Evolutionary conservation across 2,113 vertebrate species (phyloP).

Genomic region (Choloepus hoffmanni): DNA sequence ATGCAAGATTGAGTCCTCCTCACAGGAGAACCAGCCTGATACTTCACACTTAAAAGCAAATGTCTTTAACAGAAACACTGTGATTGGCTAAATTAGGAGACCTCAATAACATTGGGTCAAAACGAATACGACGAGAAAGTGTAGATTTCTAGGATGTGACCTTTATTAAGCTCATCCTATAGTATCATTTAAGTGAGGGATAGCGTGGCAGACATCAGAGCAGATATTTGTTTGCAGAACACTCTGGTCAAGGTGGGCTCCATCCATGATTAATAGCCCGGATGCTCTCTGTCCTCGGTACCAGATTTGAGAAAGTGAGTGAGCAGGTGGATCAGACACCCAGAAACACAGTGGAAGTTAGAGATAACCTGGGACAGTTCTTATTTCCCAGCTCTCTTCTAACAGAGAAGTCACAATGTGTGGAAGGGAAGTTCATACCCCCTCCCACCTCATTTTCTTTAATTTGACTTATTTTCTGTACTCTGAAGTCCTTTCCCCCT

Average conservation of each 20-base stretch:
- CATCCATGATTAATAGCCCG: neutral
- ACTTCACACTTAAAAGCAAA: neutral
- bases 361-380: neutral
- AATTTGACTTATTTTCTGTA: slow-evolving; percentile 48
- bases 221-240: neutral
- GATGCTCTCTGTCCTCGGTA: neutral
- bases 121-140: neutral
- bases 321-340: neutral
- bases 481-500: slow-evolving; percentile 44
- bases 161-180: neutral
- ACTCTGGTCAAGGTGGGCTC: neutral
- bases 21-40: neutral
- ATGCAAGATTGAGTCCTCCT: neutral
- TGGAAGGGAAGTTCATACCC: slow-evolving; percentile 5
- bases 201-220: neutral
- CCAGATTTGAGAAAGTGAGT: neutral
- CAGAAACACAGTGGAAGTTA: neutral
- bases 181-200: neutral
- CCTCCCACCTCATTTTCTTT: slow-evolving; percentile 50
- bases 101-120: neutral
- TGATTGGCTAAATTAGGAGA: neutral
- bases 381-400: slow-evolving; percentile 22
- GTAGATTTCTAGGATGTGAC: neutral
- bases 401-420: slow-evolving; percentile 10
- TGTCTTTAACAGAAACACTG: slow-evolving; percentile 30